Base-by-base conservation (phyloP, 2,797 vertebrate species). In the Syngnathus rostellatus region DNA sequence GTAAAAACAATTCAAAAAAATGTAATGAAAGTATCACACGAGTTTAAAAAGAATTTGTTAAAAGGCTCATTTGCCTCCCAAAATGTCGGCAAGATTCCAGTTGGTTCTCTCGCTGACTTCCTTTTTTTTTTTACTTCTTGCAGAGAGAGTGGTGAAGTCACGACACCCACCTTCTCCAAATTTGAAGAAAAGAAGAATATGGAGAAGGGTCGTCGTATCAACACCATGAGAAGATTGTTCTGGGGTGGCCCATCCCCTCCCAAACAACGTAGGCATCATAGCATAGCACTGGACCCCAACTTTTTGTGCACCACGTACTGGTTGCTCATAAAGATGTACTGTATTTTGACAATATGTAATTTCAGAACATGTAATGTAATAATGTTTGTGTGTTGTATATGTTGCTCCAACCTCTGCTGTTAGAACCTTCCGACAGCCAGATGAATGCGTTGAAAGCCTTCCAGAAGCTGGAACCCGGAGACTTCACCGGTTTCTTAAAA, bases 401-500 rank as follows among this genome's bases (percentile, higher is more conserved):
- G 21, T 45, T 61, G 5, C 11, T 43, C 59, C 59, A 19, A 12
- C 19, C 46, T 31, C 8, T 45, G 2, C 40, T 43, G 63, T 1
- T 46, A 91, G 90, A 90, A 63, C 67, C 85, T 8, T 63, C 83
- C 41, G 87, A 88, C 72, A 76, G 69, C 51, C 79, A 78, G 19
- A 14, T 64, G 51, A 76, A 69, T 8, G 68, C 82, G 10, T 70
- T 91, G 45, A 88, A 85, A 74, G 82, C 82, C n/a, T 91, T 74
- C 50, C 87, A 89, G 72, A 83, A 75, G 64, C 85, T 91, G 2
- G 86, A 90, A 60, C 83, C 88, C 0, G 90, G 91, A 1, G 90
- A 93, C 72, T 93, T 93, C 76, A 81, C 90, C 0, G 84, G 89
- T 62, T 93, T 93, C 73, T 85, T 93, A 1, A 93, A 93, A 77